A percentile compares a stretch with the other conserved stretches of the same genome.
Conservation (phyloP, 1,140 invertebrate species). For the Camponotus vicinus region DNA sequence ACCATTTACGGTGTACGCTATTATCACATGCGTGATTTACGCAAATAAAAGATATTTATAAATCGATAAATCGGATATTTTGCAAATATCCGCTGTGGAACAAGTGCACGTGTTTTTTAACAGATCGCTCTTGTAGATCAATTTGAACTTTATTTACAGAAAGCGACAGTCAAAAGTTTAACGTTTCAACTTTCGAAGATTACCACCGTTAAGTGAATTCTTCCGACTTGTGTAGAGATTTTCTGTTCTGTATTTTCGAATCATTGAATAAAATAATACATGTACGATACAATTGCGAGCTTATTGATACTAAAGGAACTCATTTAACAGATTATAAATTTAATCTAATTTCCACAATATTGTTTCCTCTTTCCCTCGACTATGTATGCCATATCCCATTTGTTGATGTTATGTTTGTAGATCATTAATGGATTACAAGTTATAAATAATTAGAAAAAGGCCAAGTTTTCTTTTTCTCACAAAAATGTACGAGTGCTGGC, state of each 20-base stretch:
- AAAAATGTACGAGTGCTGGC: not conserved
- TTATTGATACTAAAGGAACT: not conserved
- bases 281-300: constrained; percentile 56
- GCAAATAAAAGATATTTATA: constrained; percentile 63
- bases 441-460: not conserved
- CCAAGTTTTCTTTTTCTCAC: no score
- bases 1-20: constrained; percentile 57
- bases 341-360: not conserved
- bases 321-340: not conserved
- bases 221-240: constrained; percentile 77
- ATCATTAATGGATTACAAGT: not conserved
- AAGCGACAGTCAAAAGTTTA: constrained; percentile 47
- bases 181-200: constrained; percentile 15
- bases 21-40: constrained; percentile 57
- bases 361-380: not conserved
- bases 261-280: constrained; percentile 82
- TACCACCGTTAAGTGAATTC: constrained; percentile 38
- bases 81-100: constrained; percentile 44
- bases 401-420: not conserved
- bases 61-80: constrained; percentile 65
- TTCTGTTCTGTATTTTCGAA: constrained; percentile 81
- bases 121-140: constrained; percentile 38
- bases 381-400: not conserved
- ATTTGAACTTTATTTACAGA: constrained; percentile 49
- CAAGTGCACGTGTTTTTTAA: constrained; percentile 64